A percentile compares a stretch with the other conserved stretches of the same genome.
Conservation (phyloP, 2,888 invertebrate genomes). For the Muscina levida region DNA sequence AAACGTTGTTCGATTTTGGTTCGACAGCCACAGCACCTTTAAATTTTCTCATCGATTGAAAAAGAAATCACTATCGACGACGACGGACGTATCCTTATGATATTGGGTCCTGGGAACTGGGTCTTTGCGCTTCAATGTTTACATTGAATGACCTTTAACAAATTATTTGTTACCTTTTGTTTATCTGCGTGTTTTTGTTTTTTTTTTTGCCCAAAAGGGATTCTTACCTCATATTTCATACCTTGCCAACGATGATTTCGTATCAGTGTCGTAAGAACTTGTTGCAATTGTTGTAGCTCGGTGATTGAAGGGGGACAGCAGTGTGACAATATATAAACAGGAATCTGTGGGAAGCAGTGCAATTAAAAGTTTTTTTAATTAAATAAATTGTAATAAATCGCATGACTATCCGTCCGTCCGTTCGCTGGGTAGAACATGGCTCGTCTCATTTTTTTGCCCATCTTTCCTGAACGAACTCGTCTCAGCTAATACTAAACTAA, state of each 20-base stretch:
- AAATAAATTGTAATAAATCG: too few relatives aligned
- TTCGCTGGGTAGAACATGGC: too few relatives aligned
- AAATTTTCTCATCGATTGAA: constrained; percentile 56
- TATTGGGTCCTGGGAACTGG: constrained; percentile 40
- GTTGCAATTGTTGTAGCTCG: constrained; percentile 57
- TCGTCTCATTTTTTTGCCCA: too few relatives aligned
- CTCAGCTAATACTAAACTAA: too few relatives aligned
- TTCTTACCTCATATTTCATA: constrained; percentile 52
- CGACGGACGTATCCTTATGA: constrained; percentile 28
- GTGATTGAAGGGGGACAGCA: constrained; percentile 20
- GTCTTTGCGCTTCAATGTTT: constrained; percentile 25
- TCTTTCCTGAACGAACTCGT: too few relatives aligned
- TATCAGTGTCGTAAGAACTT: constrained; percentile 33
- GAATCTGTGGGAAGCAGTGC: too few relatives aligned
- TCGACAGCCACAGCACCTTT: constrained; percentile 21
- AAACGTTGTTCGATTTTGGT: background rate
- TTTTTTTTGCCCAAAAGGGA: constrained; percentile 22
- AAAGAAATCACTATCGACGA: constrained; percentile 30
- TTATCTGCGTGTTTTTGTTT: background rate
- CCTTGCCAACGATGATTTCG: background rate
- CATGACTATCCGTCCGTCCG: too few relatives aligned
- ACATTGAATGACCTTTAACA: constrained; percentile 40
- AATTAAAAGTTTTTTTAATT: too few relatives aligned
- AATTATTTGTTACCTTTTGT: constrained; percentile 7
- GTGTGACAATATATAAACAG: background rate